Base-by-base conservation (phyloP, 92 coral and sea anemone species). In the Zoanthus solanderi region DNA sequence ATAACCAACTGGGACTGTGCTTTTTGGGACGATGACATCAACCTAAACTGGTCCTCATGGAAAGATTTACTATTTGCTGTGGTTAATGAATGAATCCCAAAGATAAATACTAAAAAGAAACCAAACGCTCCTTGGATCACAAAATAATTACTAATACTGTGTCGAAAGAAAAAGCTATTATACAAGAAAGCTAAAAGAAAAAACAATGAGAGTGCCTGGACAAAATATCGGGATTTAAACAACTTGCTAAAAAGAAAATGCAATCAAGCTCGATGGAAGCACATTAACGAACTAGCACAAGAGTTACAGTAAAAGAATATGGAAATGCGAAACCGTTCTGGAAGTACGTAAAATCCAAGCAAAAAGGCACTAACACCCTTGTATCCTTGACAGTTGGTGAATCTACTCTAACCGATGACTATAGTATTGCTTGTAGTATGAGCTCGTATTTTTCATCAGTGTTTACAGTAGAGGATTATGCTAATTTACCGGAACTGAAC, bases 111-210 rank as follows among this genome's bases (percentile, higher is more conserved):
- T 17, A 87, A 78, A 67, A 92, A 83, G 53, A 87, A 78, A 58
- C 29, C 42, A 23, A 71, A 75, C 61, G 78, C 87, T 28, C 95
- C 91, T 72, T 92, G 93, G 92, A 92, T 92, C 16, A 66, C 91
- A 6, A 75, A 85, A 81, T 89, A 82, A 11, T 84, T 86, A 37
- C 77, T 86, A 50, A 29, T 14, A 76, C 68, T 92, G 8, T 89
- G 92, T 72, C 77, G 87, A 57, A 87, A 92, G 76, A 90, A 87
- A 78, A 87, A 72, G 69, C 80, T 75, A 42, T 68, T 85, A 9
- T 89, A 83, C 65, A 86, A 76, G 54, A 89, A 76, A 78, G 89
- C 92, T 3, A 23, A 23, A 0, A 23, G 23, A 23, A 23, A 23
- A 23, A 23, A 23, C 23, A 23, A 23, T 23, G 23, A 86, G 61